Percentiles rank a stretch among this genome's conserved stretches.
phyloP scores from a whole-genome alignment of 92 coral and sea anemone species.

The Plumapathes pennacea region DNA sequence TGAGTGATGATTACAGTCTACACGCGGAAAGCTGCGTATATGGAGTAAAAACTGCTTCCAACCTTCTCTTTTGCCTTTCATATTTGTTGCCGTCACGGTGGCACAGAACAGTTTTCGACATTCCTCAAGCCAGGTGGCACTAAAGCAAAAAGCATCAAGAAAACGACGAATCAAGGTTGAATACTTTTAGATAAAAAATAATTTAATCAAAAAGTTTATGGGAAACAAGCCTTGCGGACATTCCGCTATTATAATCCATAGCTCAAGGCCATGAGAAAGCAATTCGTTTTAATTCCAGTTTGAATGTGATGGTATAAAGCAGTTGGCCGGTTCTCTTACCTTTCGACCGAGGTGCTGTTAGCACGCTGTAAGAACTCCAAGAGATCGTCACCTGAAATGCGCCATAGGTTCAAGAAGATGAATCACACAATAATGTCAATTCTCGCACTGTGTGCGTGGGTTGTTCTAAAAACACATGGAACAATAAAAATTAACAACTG shows the following conservation, averaged over 20 bases:
- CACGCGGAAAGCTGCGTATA: too few species aligned
- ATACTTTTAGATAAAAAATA: too few species aligned
- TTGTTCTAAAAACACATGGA: too few species aligned
- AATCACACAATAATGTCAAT: too few species aligned
- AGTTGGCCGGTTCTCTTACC: conserved; percentile 15
- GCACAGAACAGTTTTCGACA: conserved; percentile 69
- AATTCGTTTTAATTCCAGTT: background rate
- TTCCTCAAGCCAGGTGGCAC: conserved; percentile 75
- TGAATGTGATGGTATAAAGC: background rate
- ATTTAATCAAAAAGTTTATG: too few species aligned
- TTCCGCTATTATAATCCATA: background rate
- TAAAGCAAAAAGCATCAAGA: conserved; percentile 12
- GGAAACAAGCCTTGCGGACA: background rate
- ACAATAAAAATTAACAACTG: too few species aligned
- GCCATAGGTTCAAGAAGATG: too few species aligned
- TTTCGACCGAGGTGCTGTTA: conserved; percentile 48
- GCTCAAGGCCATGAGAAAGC: background rate
- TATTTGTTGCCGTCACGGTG: conserved; percentile 45
- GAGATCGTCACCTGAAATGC: conserved; percentile 49
- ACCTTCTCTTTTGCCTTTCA: conserved; percentile 69
- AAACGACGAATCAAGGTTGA: too few species aligned
- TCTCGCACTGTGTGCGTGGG: too few species aligned
- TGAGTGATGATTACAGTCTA: background rate
- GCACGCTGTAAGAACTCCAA: conserved; percentile 64
- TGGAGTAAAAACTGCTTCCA: background rate